Conservation (phyloP, 2,797 vertebrate genomes). For the Dermochelys coriacea region DNA sequence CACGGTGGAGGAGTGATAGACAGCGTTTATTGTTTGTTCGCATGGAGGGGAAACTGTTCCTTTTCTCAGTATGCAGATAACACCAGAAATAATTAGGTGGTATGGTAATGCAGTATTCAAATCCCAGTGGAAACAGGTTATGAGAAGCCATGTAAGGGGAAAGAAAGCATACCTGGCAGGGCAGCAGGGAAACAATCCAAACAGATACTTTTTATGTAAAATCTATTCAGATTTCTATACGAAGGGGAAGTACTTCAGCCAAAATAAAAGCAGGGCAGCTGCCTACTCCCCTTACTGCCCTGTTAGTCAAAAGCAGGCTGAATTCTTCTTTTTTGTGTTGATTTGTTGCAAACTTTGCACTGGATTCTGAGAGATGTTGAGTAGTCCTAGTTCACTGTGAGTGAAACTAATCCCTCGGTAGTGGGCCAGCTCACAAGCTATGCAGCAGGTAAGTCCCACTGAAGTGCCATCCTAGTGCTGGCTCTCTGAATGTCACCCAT, state of each 20-base stretch:
- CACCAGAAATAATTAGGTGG: constrained; percentile 58
- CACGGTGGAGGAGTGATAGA: neutral
- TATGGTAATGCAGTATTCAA: constrained; percentile 46
- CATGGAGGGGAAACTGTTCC: constrained; percentile 16
- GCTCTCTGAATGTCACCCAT: neutral
- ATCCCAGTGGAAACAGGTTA: constrained; percentile 5
- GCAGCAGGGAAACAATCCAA: neutral
- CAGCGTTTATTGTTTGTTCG: constrained; percentile 46
- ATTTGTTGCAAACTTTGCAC: neutral
- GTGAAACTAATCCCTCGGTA: neutral
- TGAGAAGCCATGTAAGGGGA: constrained; percentile 7
- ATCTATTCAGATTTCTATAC: neutral
- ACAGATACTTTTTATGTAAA: neutral
- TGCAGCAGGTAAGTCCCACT: neutral
- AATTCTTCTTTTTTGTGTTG: neutral
- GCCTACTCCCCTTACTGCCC: neutral
- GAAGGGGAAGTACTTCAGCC: neutral
- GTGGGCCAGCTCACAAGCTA: neutral
- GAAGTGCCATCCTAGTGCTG: neutral
- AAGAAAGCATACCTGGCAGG: neutral
- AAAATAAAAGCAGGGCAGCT: neutral
- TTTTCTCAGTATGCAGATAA: constrained; percentile 39
- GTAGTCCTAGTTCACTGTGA: neutral
- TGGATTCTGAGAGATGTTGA: neutral
- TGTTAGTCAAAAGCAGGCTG: rapidly evolving